Evolutionary conservation across 2,797 vertebrate genomes (phyloP).

Genomic region (Alfaro cultratus): DNA sequence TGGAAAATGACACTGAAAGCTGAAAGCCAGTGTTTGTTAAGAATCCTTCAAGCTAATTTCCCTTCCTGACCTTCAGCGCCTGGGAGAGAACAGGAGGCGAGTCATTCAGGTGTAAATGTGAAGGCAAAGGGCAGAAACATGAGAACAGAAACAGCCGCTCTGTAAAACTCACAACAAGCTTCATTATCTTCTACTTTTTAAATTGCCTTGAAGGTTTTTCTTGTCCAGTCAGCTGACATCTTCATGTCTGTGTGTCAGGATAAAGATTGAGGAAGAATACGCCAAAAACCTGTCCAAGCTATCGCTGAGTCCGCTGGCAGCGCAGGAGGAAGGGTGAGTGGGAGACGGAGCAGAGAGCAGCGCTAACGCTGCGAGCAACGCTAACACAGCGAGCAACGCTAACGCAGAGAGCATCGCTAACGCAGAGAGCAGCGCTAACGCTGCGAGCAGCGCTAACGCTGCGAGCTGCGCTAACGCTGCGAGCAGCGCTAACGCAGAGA

Average conservation of each 20-base stretch:
- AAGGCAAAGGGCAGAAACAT: conserved; percentile 28
- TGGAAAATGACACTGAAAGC: conserved; percentile 27
- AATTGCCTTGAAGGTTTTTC: conserved; percentile 6
- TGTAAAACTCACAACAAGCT: not conserved
- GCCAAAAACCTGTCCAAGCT: conserved; percentile 98
- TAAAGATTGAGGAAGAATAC: conserved; percentile 99
- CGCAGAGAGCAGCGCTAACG: accelerated
- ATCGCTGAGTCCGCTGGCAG: conserved; percentile 93
- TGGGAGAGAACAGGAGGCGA: conserved; percentile 21
- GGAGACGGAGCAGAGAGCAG: not conserved
- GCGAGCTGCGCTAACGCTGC: accelerated
- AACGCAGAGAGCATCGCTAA: too few relatives aligned
- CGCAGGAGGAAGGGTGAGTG: conserved; percentile 95
- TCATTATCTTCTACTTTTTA: not conserved
- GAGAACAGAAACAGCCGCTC: not conserved
- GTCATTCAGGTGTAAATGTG: conserved; percentile 48
- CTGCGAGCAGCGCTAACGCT: too few relatives aligned
- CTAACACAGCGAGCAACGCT: too few relatives aligned
- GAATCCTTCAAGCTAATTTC: conserved; percentile 1
- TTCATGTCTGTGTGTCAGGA: conserved; percentile 78
- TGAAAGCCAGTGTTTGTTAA: not conserved
- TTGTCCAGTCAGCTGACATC: conserved; percentile 20
- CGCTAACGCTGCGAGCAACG: not conserved
- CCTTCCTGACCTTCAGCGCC: conserved; percentile 36
- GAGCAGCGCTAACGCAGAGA: too few relatives aligned